A percentile compares a stretch with the other conserved stretches of the same genome.
phyloP scores from a whole-genome alignment of 2,113 vertebrate genomes.

The Oreotrochilus melanogaster region DNA sequence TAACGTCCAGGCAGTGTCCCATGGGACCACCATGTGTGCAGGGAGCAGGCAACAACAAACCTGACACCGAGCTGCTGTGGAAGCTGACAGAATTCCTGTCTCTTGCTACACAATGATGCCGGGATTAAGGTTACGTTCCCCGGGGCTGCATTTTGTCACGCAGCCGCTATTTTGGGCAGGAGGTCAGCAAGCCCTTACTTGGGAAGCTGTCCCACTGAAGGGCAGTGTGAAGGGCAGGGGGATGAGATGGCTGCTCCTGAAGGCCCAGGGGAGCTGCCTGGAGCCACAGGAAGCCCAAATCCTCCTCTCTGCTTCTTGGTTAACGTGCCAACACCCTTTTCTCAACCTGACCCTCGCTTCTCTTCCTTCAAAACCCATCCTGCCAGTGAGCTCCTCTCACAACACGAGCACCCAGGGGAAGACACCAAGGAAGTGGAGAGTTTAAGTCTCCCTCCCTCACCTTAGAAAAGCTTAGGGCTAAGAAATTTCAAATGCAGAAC shows the following conservation, averaged over 20 bases:
- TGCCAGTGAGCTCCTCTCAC: neutral
- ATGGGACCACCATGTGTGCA: neutral
- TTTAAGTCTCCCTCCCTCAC: neutral
- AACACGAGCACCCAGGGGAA: neutral
- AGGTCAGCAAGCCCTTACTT: conserved; percentile 70
- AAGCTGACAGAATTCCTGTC: conserved; percentile 10
- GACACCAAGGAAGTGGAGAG: neutral
- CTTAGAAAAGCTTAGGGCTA: neutral
- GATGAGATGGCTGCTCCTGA: neutral
- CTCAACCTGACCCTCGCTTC: neutral
- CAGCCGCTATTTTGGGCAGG: conserved; percentile 72
- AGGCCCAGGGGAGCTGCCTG: neutral
- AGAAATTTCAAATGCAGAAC: neutral
- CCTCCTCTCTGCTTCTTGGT: fast-evolving
- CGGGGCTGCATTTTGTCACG: conserved; percentile 66
- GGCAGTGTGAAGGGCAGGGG: conserved; percentile 53
- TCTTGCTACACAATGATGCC: conserved; percentile 60
- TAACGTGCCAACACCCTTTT: neutral
- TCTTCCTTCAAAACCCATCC: neutral
- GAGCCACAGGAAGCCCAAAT: neutral
- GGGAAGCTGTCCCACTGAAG: conserved; percentile 66
- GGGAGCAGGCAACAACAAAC: conserved; percentile 14
- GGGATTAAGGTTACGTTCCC: conserved; percentile 67
- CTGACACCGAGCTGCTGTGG: conserved; percentile 30
- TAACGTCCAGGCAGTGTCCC: fast-evolving